Base-by-base conservation (phyloP, 1,140 invertebrate species). In the Ruditapes philippinarum region DNA sequence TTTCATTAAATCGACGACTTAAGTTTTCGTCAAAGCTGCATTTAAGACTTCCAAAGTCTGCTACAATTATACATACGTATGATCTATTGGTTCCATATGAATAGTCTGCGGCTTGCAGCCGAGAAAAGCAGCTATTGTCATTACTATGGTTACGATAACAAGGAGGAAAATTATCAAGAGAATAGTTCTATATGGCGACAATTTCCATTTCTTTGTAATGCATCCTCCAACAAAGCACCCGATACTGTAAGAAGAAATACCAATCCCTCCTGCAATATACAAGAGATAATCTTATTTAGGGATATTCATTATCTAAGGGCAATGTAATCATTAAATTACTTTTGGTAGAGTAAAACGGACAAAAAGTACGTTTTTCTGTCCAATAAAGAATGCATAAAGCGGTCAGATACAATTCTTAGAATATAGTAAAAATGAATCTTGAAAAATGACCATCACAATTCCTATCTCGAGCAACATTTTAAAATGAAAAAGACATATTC, bases 31-130 rank as follows among this genome's bases (percentile, higher is more conserved):
- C n/a, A n/a, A n/a, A n/a, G n/a, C n/a, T n/a, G n/a, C n/a, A n/a
- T n/a, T n/a, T n/a, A n/a, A n/a, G n/a, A n/a, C n/a, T n/a, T n/a
- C n/a, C n/a, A n/a, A 5, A 28, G 14, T 12, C 9, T 60, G 57
- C 5, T n/a, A n/a, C n/a, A 7, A 17, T 14, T 60, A 65, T 36
- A 65, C 79, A 28, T 89, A 74, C 68, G 36, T 65, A 5, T 76
- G 76, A 74, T 28, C 89, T 51, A 83, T 80, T 17, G 89, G 91
- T 57, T 79, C 60, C 81, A 91, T 91, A 76, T 82, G 38, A 0
- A 92, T 80, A 7, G 33, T 31, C 14, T 90, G 91, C 31, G 89
- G 89, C 0, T 84, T 81, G 89, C 91, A 93, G 2, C 91, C 91
- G 25, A 91, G 73, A 1, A 91, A 57, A 22, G 90, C 88, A 1